Evolutionary conservation across 1,140 invertebrate species (phyloP), one percentile per base, ranked within the genome.

Genomic region (Oscheius sp.): DNA sequence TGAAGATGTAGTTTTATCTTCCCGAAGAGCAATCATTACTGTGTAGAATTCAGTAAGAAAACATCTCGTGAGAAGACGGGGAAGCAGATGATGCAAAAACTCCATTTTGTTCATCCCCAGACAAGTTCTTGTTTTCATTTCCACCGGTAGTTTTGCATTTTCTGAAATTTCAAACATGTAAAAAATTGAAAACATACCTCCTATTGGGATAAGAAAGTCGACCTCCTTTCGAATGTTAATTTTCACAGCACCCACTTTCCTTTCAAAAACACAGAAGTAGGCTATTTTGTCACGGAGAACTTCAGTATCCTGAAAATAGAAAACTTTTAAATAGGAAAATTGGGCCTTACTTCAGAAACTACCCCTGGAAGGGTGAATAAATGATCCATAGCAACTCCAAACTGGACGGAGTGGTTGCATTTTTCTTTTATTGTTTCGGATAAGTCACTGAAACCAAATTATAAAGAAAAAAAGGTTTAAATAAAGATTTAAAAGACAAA

Each of bases 261-360:
- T 55, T 55, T 55, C 49, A 55, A 55, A 55, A 55, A 55, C 23
- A 55, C 49, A 55, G 49, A 55, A 55, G 23, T 55, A 55, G 23
- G 49, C 49, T 23, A 55, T 15, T 23, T 55, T 55, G 28, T 55
- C 49, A 7, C 4, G 7, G 15, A 13, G 7, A 7, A 26, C 49
- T 15, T 55, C 28, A 23, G 49, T 55, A 55, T 55, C 28, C 49
- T 55, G 38, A 7, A 42, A n/a, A n/a, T n/a, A n/a, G n/a, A n/a
- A 42, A 55, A 55, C 15, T 55, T 13, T 23, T 55, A 23, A 23
- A 55, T 20, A 55, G 28, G 28, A 20, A 13, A 7, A 55, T 7
- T 55, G 4, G 28, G 49, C 28, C 7, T 55, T 55, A 55, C 49
- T 26, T 55, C 49, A 26, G 7, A 20, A 4, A 55, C 49, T 55